Conservation (phyloP, 1,140 invertebrate genomes). For the Lepidurus packardi region DNA sequence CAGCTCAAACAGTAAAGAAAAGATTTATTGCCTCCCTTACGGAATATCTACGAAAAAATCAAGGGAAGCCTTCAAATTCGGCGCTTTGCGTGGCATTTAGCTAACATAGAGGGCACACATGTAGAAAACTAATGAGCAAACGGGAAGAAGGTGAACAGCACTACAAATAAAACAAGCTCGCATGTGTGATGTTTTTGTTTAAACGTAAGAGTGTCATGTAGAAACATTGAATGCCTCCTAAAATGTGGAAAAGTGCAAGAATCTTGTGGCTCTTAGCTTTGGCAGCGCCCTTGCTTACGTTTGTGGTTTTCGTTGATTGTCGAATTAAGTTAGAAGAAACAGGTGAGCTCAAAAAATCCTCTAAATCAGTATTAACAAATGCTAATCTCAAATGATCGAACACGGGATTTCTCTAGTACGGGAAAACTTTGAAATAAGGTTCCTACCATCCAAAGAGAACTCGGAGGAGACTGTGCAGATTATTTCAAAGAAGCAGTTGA, state of each 20-base stretch:
- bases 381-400: too few relatives aligned
- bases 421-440: background rate
- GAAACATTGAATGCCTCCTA: background rate
- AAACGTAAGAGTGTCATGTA: background rate
- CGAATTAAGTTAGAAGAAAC: background rate
- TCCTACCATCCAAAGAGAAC: background rate
- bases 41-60: too few relatives aligned
- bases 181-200: conserved; percentile 11
- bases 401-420: background rate
- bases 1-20: too few relatives aligned
- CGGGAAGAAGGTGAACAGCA: background rate
- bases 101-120: background rate
- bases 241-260: conserved; percentile 7
- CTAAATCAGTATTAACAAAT: too few relatives aligned
- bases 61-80: too few relatives aligned
- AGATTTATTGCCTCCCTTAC: too few relatives aligned
- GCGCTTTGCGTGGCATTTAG: background rate
- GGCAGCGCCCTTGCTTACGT: conserved; percentile 7
- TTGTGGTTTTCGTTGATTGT: conserved; percentile 3
- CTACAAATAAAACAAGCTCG: background rate
- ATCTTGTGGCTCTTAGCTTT: background rate
- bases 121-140: background rate
- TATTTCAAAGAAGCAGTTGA: background rate
- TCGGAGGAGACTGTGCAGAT: background rate
- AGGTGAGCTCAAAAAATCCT: background rate